Base-by-base conservation (phyloP, 2,797 vertebrate species). In the Cryptoblepharus egeriae region DNA sequence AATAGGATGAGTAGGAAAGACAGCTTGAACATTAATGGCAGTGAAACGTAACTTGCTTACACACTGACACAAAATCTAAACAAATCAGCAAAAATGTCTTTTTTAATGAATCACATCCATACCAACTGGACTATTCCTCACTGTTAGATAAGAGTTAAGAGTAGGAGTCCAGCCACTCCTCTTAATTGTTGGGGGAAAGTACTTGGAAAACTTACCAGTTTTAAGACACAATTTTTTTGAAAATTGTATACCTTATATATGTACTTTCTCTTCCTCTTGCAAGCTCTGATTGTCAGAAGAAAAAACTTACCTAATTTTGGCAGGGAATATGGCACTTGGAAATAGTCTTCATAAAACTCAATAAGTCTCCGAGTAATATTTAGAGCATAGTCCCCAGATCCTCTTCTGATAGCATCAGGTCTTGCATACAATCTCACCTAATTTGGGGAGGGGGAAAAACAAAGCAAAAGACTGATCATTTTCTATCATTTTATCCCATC, bases 301-400 rank as follows among this genome's bases (percentile, higher is more conserved):
- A 49, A 49, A 91, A 79, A 87, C 96, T 96, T 96, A 97, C 97
- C 97, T 95, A 98, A 94, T 95, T 98, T 98, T 89, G 98, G 98
- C 93, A 98, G 95, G 8, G 97, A 98, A 94, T 98, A 98, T 91
- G 97, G 96, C 80, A 98, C 97, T 93, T 97, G 96, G 92, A 98
- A 98, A 95, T 98, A 98, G 93, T 98, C 97, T 94, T 98, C 97
- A 95, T 98, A 98, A 93, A 98, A 98, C 80, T 97, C 97, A 94
- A 98, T 96, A 24, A 98, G 95, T 93, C 97, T 97, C 92, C 96
- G 97, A 92, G 98, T 97, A 94, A 98, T 98, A 90, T 98, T 97
- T 61, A 98, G 96, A 57, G 97, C 97, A 89, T 98, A 98, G 94
- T 98, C 97, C 2, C 97, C 98, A 0, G 97, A 97, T 88, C 98